Conservation (phyloP, 2,113 vertebrate species). For the Hypocryptadius cinnamomeus region DNA sequence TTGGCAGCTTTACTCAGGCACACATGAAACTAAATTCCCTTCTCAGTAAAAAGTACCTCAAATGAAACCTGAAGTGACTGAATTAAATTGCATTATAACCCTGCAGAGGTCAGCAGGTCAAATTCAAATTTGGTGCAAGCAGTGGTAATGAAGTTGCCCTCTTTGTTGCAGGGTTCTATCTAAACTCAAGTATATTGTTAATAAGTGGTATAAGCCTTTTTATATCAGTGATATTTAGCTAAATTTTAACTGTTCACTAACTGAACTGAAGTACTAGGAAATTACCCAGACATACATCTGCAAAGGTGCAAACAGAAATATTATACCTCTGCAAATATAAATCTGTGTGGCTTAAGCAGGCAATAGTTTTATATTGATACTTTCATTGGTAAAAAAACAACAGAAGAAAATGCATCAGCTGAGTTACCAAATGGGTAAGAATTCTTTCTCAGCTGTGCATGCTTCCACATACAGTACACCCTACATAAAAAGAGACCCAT, state of each 20-base stretch:
- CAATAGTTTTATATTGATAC: background rate
- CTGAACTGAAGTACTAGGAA: background rate
- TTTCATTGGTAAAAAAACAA: background rate
- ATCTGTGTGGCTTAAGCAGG: background rate
- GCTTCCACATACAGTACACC: background rate
- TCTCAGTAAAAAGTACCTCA: background rate
- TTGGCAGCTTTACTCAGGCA: background rate
- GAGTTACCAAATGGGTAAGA: background rate
- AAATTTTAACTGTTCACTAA: background rate
- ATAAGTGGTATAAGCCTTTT: background rate
- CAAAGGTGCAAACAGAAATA: background rate
- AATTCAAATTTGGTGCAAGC: background rate
- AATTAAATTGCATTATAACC: constrained; percentile 26
- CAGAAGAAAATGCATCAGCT: background rate
- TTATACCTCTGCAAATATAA: background rate
- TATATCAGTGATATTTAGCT: background rate
- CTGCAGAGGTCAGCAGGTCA: constrained; percentile 29
- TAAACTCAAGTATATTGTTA: background rate
- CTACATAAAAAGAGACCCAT: background rate
- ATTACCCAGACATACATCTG: background rate
- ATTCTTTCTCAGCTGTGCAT: background rate
- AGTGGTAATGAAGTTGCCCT: constrained; percentile 31
- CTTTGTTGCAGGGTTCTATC: background rate
- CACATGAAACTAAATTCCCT: background rate
- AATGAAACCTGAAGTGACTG: constrained; percentile 4